A percentile compares a stretch with the other conserved stretches of the same genome.
phyloP scores from a whole-genome alignment of 1,140 invertebrate species.

The Trinorchestia longiramus region DNA sequence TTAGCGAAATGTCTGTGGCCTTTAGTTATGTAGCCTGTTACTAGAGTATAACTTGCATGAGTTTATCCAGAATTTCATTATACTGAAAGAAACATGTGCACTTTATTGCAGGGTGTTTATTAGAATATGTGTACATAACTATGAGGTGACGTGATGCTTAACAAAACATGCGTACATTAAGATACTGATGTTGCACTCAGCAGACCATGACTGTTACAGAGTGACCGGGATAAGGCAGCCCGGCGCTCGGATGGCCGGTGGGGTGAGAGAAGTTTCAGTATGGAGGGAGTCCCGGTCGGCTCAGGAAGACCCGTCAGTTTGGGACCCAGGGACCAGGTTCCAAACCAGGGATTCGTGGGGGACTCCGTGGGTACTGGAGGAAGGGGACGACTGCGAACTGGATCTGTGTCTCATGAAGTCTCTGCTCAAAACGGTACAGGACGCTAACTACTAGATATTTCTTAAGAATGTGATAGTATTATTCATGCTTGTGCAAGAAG shows the following conservation, averaged over 20 bases:
- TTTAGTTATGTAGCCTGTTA: background rate
- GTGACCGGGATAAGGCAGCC: background rate
- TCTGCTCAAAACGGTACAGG: slow-evolving; percentile 23
- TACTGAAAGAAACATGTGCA: background rate
- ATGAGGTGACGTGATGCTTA: background rate
- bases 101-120: background rate
- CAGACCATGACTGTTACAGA: background rate
- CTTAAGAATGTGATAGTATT: background rate
- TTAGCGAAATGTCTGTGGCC: background rate
- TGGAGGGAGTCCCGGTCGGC: background rate
- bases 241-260: slow-evolving; percentile 33
- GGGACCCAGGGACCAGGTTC: background rate
- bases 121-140: background rate
- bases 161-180: background rate
- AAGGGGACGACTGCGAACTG: background rate
- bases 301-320: background rate
- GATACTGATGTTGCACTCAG: background rate
- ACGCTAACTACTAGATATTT: background rate
- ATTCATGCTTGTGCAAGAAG: background rate
- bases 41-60: background rate
- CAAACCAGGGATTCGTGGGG: background rate
- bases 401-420: background rate
- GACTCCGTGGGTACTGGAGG: background rate
- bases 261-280: slow-evolving; percentile 1
- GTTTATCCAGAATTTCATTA: background rate